Evolutionary conservation across 2,888 invertebrate species (phyloP).

Genomic region (Amphimallon solstitiale): DNA sequence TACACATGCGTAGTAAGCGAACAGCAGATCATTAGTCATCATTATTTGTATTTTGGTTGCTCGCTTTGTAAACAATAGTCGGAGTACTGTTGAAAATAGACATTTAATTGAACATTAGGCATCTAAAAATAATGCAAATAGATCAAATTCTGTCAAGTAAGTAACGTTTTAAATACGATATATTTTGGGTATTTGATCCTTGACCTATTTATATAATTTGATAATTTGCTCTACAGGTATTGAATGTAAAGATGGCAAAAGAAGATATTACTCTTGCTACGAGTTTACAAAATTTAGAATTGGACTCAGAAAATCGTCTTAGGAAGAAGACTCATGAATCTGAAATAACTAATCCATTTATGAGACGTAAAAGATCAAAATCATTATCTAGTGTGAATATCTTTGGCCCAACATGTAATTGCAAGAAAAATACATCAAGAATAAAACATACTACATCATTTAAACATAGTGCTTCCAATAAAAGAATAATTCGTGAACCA

Average conservation of each 20-base stretch:
- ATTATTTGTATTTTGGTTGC: slow-evolving; percentile 41
- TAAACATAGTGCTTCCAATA: slow-evolving; percentile 61
- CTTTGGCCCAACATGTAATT: slow-evolving; percentile 55
- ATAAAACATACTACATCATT: slow-evolving; percentile 54
- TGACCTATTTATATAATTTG: slow-evolving; percentile 37
- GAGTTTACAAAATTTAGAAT: slow-evolving; percentile 59
- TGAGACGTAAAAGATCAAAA: slow-evolving; percentile 59
- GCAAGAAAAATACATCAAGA: slow-evolving; percentile 55
- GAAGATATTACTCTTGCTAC: slow-evolving; percentile 58
- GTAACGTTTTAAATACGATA: slow-evolving; percentile 17
- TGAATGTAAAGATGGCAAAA: slow-evolving; percentile 56
- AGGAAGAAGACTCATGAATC: slow-evolving; percentile 13
- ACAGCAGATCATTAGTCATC: slow-evolving; percentile 39
- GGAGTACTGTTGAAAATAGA: background rate
- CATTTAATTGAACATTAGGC: slow-evolving; percentile 4
- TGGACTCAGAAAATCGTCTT: slow-evolving; percentile 41
- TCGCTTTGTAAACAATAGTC: slow-evolving; percentile 21
- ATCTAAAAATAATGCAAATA: slow-evolving; percentile 35
- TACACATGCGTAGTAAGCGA: slow-evolving; percentile 28
- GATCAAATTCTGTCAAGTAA: slow-evolving; percentile 36
- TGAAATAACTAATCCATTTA: slow-evolving; percentile 55
- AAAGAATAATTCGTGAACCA: slow-evolving; percentile 69
- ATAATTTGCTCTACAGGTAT: slow-evolving; percentile 26
- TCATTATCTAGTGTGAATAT: slow-evolving; percentile 60
- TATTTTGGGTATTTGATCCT: slow-evolving; percentile 16